A percentile compares a stretch with the other conserved stretches of the same genome.
These are phyloP conservation scores for Cladopsammia gracilis DNA, from an alignment of 64 coral and sea anemone genomes.

Conservation along the genomic window DNA sequence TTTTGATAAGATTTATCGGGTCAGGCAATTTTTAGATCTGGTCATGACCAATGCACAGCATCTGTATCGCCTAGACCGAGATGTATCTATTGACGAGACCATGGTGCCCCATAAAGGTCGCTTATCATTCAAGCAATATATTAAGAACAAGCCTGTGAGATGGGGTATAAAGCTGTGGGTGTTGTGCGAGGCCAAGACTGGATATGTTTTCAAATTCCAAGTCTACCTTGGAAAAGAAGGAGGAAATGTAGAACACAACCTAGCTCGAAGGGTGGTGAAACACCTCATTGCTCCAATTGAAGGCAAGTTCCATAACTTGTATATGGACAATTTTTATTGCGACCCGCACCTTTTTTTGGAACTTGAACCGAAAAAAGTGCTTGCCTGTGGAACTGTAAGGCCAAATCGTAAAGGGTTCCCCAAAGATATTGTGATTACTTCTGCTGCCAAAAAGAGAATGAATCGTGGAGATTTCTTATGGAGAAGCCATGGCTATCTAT, in stretches of 20 bases:
- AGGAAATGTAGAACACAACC: constrained; percentile 15
- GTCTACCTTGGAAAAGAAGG: constrained; percentile 27
- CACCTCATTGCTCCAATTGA: not conserved
- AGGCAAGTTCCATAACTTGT: constrained; percentile 2
- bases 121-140: constrained; percentile 25
- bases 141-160: constrained; percentile 44
- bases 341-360: constrained; percentile 16
- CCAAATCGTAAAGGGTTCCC: constrained; percentile 20
- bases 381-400: constrained; percentile 15
- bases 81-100: not conserved
- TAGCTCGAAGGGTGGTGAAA: constrained; percentile 24
- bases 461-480: constrained; percentile 57
- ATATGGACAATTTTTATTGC: constrained; percentile 38
- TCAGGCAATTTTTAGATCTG: constrained; percentile 2
- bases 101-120: constrained; percentile 38
- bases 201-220: constrained; percentile 48
- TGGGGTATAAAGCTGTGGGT: constrained; percentile 55
- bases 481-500: constrained; percentile 26
- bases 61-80: not conserved
- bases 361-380: constrained; percentile 10
- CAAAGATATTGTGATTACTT: constrained; percentile 15
- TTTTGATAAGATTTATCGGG: constrained; percentile 50
- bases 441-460: constrained; percentile 16
- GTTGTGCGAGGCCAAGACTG: constrained; percentile 10
- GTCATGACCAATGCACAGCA: constrained; percentile 1